Evolutionary conservation across 1,140 invertebrate species (phyloP), one percentile per base, ranked within the genome.

Genomic region (Penaeus chinensis): DNA sequence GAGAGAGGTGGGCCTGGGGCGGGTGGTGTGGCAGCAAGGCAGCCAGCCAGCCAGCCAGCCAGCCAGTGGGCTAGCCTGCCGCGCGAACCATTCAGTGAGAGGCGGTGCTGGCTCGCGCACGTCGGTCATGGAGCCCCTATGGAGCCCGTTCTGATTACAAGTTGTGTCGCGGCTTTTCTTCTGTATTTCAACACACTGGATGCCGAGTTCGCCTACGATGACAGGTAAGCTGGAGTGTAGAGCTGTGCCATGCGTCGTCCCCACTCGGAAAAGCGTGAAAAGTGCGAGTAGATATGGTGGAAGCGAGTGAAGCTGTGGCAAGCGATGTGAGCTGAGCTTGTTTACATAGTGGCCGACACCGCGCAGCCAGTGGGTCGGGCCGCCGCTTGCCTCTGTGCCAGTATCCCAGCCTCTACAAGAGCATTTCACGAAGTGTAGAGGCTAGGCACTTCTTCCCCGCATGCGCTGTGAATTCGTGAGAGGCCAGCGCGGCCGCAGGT

Each of bases 71-170:
- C 69, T 61, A 74, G 78, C 27, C 62, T 54, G 60, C 69, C 74
- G 78, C 42, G 60, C 77, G 74, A 74, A 89, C 79, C 83, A 90
- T 88, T 86, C 63, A 90, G 77, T 89, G 84, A 81, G 85, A 87
- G 85, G 89, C 82, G 89, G 87, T 90, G 89, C 65, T 89, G 83
- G 84, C 66, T 85, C 60, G 89, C 82, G 83, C 88, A 82, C 84
- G 90, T 84, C 77, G 88, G 85, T 82, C 97, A 84, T 90, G 90
- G 85, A 87, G 86, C 76, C 74, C 88, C 78, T 83, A 90, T 90
- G 90, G 90, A 89, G 88, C 87, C 84, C 74, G 88, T 87, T 89
- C 82, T 90, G 88, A 87, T 90, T 79, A 87, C 88, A 84, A 89
- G 89, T 89, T 90, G 89, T 87, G 83, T 90, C 88, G 85, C 88